These are phyloP conservation scores for Gastrophysa polygoni DNA, from an alignment of 2,888 invertebrate genomes.

Conservation along the genomic window DNA sequence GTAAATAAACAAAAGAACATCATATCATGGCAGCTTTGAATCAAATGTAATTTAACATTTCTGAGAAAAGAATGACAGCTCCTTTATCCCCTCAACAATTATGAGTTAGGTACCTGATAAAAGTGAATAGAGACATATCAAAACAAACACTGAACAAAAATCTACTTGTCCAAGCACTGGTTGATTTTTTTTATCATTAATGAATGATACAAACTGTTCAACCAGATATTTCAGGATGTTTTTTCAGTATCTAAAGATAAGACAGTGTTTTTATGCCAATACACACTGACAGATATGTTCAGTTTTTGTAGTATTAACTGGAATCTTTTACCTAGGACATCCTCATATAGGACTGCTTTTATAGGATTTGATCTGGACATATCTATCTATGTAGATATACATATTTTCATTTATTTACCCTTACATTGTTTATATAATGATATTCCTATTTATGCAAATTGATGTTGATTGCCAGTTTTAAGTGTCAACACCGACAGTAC, in stretches of 20 bases:
- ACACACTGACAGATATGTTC: neutral
- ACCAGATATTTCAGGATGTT: neutral
- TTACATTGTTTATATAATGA: conserved; percentile 47
- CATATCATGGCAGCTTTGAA: no score
- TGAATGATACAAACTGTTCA: neutral
- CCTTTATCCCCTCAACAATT: neutral
- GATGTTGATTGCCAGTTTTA: conserved; percentile 41
- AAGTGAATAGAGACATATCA: no score
- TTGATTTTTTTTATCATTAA: neutral
- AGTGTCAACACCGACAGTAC: conserved; percentile 43
- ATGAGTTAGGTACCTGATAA: neutral
- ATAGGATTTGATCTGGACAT: neutral
- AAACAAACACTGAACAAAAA: neutral
- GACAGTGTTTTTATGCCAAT: neutral
- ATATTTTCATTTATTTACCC: conserved; percentile 33
- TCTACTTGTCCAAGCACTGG: neutral
- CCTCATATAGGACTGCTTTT: no score
- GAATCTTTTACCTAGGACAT: no score
- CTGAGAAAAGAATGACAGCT: no score
- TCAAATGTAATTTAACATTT: no score
- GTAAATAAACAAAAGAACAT: no score
- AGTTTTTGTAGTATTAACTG: neutral
- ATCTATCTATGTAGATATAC: conserved; percentile 10
- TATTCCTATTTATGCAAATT: conserved; percentile 38
- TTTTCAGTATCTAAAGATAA: neutral